These are phyloP conservation scores for Apotomis turbidana DNA, from an alignment of 2,888 invertebrate species.

Conservation along the genomic window DNA sequence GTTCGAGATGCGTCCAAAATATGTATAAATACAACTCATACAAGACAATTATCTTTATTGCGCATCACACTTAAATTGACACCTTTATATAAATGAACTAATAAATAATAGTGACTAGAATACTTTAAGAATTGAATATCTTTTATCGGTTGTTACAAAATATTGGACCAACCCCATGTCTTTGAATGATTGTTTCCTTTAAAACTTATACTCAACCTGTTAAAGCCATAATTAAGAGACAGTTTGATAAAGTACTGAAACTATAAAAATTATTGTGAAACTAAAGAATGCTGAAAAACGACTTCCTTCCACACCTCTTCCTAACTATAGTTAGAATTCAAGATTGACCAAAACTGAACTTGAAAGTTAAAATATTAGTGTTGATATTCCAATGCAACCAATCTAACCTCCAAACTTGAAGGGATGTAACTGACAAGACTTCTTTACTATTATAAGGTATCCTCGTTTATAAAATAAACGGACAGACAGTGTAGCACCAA, in stretches of 20 bases:
- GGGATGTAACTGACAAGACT: not conserved
- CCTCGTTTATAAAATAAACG: too few species aligned
- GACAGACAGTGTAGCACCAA: too few species aligned
- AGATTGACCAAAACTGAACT: not conserved
- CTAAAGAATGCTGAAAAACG: slow-evolving; percentile 60
- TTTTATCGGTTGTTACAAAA: too few species aligned
- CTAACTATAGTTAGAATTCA: not conserved
- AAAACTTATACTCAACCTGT: slow-evolving; percentile 2
- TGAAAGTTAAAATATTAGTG: not conserved
- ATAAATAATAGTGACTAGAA: too few species aligned
- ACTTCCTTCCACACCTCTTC: slow-evolving; percentile 62
- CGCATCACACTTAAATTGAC: too few species aligned
- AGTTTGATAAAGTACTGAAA: slow-evolving; percentile 24
- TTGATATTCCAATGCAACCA: not conserved
- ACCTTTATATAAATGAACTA: too few species aligned
- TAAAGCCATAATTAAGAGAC: slow-evolving; percentile 14
- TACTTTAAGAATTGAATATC: too few species aligned
- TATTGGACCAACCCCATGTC: not conserved
- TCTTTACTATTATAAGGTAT: not conserved
- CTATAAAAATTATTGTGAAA: slow-evolving; percentile 30
- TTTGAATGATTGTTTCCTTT: not conserved
- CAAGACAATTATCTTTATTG: too few species aligned
- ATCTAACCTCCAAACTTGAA: not conserved
- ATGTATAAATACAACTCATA: too few species aligned
- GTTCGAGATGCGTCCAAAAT: too few species aligned